Base-by-base conservation (phyloP, 2,113 vertebrate species). In the Okapia johnstoni region DNA sequence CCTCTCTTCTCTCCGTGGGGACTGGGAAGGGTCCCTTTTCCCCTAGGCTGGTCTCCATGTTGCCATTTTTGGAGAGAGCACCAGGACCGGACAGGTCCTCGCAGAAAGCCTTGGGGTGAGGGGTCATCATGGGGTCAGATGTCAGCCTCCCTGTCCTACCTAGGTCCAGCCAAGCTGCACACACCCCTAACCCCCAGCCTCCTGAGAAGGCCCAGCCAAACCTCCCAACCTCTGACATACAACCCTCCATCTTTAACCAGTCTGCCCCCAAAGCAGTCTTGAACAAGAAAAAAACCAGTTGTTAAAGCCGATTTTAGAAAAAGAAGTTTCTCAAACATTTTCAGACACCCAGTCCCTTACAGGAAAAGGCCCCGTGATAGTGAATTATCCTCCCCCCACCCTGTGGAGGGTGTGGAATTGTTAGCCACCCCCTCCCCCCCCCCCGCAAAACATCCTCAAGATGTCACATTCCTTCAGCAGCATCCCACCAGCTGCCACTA, bases 231-330 rank as follows among this genome's bases (percentile, higher is more conserved):
- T 61, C 46, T 11, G 12, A 36, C 28, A 1, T 26, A 6, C 15
- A 21, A 0, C 25, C 7, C 25, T 14, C 25, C 25, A 5, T 19
- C 25, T 70, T 16, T 28, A 15, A 55, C 73, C 46, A n/a, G 25
- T 43, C 73, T 21, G 28, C 36, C 57, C 61, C 77, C 15, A 46
- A 87, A 90, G 40, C 61, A 21, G 13, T 46, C 57, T 26, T n/a
- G 66, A 91, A 48, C 50, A 36, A n/a, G n/a, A 19, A n/a, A 30
- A 76, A 57, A 94, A 10, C 15, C 28, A 48, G 92, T 70, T 91
- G 92, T 85, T 83, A 89, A 96, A 96, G 76, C 54, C 88, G 83
- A 93, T 85, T 94, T 81, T 77, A 85, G 86, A 36, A 40, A 90
- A 83, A 43, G n/a, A 19, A 92, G 93, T 33, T 92, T 46, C 25